Percentiles rank a stretch among this genome's conserved stretches.
These are phyloP conservation scores for Steinernema scapterisci DNA, from an alignment of 2,888 invertebrate species.

Conservation along the genomic window DNA sequence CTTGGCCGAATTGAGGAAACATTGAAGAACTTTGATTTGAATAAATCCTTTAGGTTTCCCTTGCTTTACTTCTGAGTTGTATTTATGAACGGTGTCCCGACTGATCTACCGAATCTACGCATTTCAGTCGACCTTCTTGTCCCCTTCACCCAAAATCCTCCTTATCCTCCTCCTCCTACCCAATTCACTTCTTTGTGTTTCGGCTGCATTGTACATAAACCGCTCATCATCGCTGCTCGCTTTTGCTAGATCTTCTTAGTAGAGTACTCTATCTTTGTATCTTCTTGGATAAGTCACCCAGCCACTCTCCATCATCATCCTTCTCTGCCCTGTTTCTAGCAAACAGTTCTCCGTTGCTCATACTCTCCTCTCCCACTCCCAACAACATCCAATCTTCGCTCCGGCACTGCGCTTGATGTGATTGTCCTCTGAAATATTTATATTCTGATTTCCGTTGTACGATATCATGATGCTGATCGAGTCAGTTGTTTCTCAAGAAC, in stretches of 20 bases:
- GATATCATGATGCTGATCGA: background rate
- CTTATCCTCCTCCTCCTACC: background rate
- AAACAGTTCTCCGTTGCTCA: constrained; percentile 18
- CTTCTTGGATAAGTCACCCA: background rate
- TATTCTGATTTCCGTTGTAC: no score
- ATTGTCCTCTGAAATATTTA: background rate
- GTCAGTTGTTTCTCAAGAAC: background rate
- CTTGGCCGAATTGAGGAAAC: constrained; percentile 2
- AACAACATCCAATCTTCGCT: background rate
- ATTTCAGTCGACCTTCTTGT: constrained; percentile 6
- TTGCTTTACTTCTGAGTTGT: constrained; percentile 29
- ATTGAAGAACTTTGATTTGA: constrained; percentile 14
- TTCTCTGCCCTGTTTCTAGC: background rate
- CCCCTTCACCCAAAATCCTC: background rate
- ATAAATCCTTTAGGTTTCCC: background rate
- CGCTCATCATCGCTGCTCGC: background rate
- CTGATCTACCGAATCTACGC: constrained; percentile 1
- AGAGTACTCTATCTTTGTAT: background rate
- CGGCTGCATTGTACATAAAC: constrained; percentile 10
- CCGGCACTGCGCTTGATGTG: constrained; percentile 28
- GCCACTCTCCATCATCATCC: background rate
- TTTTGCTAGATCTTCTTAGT: constrained; percentile 23
- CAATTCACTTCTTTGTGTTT: constrained; percentile 17
- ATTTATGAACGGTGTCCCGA: constrained; percentile 25
- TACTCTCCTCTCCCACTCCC: background rate